Evolutionary conservation across 1,140 invertebrate genomes (phyloP).

Genomic region (Sesamia nonagrioides): DNA sequence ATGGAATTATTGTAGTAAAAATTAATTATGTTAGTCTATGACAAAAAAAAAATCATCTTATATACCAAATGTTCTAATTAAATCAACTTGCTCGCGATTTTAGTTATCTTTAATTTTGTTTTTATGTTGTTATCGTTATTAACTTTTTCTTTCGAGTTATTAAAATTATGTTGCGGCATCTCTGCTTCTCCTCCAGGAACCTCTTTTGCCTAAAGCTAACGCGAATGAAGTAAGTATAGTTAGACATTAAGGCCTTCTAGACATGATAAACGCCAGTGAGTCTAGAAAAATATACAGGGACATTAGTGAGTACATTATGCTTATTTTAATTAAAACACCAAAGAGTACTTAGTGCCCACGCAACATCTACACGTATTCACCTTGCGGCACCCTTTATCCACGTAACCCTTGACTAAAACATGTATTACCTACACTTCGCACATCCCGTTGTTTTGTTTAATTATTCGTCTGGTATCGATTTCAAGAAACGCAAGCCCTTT

Average conservation of each 20-base stretch:
- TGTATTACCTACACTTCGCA: slow-evolving; percentile 48
- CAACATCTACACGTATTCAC: background rate
- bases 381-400: slow-evolving; percentile 23
- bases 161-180: too few relatives aligned
- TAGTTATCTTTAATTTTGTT: too few relatives aligned
- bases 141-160: too few relatives aligned
- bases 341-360: slow-evolving; percentile 15
- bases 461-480: slow-evolving; percentile 75
- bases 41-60: too few relatives aligned
- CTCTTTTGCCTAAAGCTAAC: too few relatives aligned
- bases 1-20: too few relatives aligned
- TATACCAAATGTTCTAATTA: too few relatives aligned
- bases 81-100: too few relatives aligned
- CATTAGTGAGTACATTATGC: background rate
- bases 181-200: too few relatives aligned
- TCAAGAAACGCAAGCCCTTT: slow-evolving; percentile 62
- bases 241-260: background rate
- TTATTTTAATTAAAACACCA: slow-evolving; percentile 35
- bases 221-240: too few relatives aligned
- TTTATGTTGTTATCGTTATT: too few relatives aligned
- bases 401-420: slow-evolving; percentile 41
- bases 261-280: background rate
- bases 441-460: slow-evolving; percentile 61
- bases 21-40: too few relatives aligned
- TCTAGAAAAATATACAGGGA: background rate